A percentile compares a stretch with the other conserved stretches of the same genome.
Conservation (phyloP, 2,888 invertebrate genomes). For the Drosophila koepferae region DNA sequence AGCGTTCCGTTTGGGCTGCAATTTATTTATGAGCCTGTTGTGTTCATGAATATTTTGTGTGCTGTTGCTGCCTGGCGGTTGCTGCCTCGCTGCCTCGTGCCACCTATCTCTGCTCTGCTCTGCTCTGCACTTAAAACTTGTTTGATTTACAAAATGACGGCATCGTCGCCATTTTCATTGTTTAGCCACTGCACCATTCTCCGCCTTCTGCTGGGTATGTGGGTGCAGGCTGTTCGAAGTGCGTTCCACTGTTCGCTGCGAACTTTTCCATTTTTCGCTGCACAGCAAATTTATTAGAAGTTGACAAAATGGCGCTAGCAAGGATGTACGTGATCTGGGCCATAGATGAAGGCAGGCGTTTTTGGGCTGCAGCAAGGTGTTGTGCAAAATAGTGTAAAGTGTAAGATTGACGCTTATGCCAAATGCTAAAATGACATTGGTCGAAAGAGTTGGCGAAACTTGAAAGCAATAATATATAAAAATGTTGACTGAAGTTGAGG, state of each 20-base stretch:
- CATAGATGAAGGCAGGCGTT: slow-evolving; percentile 27
- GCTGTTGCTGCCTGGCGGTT: slow-evolving; percentile 20
- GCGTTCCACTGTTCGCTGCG: slow-evolving; percentile 46
- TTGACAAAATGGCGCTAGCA: slow-evolving; percentile 56
- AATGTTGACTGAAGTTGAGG: neutral
- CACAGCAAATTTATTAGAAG: slow-evolving; percentile 64
- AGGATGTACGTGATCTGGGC: slow-evolving; percentile 51
- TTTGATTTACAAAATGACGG: slow-evolving; percentile 69
- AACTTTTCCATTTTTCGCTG: slow-evolving; percentile 18
- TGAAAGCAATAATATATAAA: slow-evolving; percentile 1
- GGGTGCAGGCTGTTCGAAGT: slow-evolving; percentile 38
- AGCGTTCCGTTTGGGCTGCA: slow-evolving; percentile 56
- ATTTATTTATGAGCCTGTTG: slow-evolving; percentile 75
- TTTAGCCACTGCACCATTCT: slow-evolving; percentile 31
- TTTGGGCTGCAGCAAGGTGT: neutral
- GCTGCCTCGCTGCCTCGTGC: slow-evolving; percentile 23
- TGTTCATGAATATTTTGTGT: slow-evolving; percentile 74
- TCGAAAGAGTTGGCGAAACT: neutral
- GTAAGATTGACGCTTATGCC: slow-evolving; percentile 27
- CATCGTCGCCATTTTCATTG: slow-evolving; percentile 56
- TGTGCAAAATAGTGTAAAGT: slow-evolving; percentile 20
- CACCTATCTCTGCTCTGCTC: slow-evolving; percentile 37
- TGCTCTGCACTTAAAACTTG: slow-evolving; percentile 63
- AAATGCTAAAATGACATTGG: slow-evolving; percentile 7
- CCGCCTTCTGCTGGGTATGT: neutral